Conservation (phyloP, 64 coral and sea anemone genomes). For the Stylophora pistillata region DNA sequence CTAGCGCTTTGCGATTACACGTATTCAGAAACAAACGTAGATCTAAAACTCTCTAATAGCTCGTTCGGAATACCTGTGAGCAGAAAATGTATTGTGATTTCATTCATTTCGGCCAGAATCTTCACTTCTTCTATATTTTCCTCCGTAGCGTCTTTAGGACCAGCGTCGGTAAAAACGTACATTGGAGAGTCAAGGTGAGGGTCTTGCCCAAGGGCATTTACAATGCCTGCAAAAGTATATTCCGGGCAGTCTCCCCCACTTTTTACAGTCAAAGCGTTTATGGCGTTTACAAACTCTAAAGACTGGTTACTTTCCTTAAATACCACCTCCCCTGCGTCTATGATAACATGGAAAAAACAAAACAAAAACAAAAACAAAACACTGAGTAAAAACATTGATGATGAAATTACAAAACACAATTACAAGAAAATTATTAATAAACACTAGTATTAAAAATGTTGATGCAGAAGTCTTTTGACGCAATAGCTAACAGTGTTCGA, state of each 20-base stretch:
- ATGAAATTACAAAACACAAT: too few species aligned
- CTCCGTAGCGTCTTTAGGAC: slow-evolving; percentile 56
- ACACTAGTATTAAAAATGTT: too few species aligned
- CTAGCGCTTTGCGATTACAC: too few species aligned
- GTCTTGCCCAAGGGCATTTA: slow-evolving; percentile 33
- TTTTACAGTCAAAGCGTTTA: not conserved
- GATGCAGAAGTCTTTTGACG: too few species aligned
- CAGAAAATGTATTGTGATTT: not conserved
- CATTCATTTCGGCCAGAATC: not conserved
- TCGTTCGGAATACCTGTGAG: not conserved
- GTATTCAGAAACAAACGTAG: too few species aligned
- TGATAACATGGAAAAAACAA: too few species aligned
- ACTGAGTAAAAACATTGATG: too few species aligned
- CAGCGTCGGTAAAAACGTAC: slow-evolving; percentile 87
- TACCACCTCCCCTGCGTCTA: not conserved
- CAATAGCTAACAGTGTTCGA: too few species aligned
- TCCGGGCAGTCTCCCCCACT: slow-evolving; percentile 76
- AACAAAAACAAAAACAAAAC: too few species aligned
- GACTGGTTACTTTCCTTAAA: not conserved
- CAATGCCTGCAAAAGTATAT: slow-evolving; percentile 53
- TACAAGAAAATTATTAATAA: too few species aligned
- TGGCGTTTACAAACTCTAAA: not conserved
- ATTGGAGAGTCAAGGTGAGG: slow-evolving; percentile 53
- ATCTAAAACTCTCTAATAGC: too few species aligned
- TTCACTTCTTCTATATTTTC: slow-evolving; percentile 35